Base-by-base conservation (phyloP, 2,888 invertebrate species). In the Drosophila acutilabella region DNA sequence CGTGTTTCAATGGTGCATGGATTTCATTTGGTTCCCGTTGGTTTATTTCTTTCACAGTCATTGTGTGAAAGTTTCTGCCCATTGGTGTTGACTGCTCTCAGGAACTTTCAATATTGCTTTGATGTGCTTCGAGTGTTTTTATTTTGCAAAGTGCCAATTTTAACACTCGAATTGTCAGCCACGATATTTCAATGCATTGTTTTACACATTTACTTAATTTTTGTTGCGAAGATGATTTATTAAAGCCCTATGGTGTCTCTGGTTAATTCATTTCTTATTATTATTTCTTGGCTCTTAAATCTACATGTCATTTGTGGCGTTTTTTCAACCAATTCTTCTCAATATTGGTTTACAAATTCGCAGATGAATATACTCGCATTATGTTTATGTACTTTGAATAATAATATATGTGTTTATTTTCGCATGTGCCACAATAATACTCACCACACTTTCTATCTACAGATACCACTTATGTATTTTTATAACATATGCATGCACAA, bases 1-100 rank as follows among this genome's bases (percentile, higher is more conserved):
- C 77, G 66, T 64, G 60, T 81, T 68, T 77, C 82, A 80, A 67
- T 77, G 52, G 74, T 33, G 66, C 66, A 57, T 69, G 62, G 57
- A 69, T 80, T 70, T 64, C 66, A 65, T 50, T 56, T 64, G 56
- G 58, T 53, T 62, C 45, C 51, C 54, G 38, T 69, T 67, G 59
- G 56, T 62, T 69, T 79, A 64, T 73, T 70, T 64, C 74, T 51
- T 64, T 61, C 45, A 30, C 79, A 67, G 75, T 73, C 79, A 72
- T 64, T 65, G 66, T 70, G 67, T 56, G 65, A 56, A 66, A 66
- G 74, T 74, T 71, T 53, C 26, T 60, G 51, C 62, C 64, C 60
- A 52, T 8, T 47, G 20, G 75, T 62, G 64, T 42, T 62, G 41
- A 51, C 54, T 56, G 41, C 50, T 50, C n/a, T 30, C 36, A 38